phyloP scores from a whole-genome alignment of 2,113 vertebrate genomes.

The Heterocephalus glaber region DNA sequence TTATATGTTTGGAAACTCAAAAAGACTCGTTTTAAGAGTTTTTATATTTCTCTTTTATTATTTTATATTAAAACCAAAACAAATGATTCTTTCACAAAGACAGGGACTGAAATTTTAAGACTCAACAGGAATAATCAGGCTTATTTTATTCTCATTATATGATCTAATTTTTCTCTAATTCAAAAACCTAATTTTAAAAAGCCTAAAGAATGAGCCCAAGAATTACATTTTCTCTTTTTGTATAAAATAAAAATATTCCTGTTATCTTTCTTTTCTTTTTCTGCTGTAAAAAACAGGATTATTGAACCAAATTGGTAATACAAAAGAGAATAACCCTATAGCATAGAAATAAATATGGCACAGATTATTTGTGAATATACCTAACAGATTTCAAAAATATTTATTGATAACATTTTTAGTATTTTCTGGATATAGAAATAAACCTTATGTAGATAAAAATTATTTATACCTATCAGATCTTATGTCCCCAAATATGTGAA shows the following conservation, averaged over 20 bases:
- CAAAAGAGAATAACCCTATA: not conserved
- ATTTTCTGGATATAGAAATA: not conserved
- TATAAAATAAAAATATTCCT: not conserved
- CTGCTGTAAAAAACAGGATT: not conserved
- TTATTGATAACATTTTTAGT: not conserved
- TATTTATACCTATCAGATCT: not conserved
- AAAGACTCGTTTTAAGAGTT: constrained; percentile 58
- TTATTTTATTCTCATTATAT: constrained; percentile 21
- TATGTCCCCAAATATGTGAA: not conserved
- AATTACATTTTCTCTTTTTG: not conserved
- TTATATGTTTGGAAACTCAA: constrained; percentile 62
- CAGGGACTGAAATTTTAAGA: constrained; percentile 3
- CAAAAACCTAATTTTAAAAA: constrained; percentile 11
- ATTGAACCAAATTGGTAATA: not conserved
- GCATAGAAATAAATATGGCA: not conserved
- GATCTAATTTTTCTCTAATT: not conserved
- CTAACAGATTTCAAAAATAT: not conserved
- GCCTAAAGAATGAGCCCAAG: not conserved
- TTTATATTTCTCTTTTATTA: constrained; percentile 63
- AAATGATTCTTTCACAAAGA: constrained; percentile 45
- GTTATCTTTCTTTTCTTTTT: constrained; percentile 1
- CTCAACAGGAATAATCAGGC: not conserved
- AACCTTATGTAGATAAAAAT: not conserved
- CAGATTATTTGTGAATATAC: not conserved
- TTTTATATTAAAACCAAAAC: constrained; percentile 58